phyloP scores from a whole-genome alignment of 2,888 invertebrate species.

The Scaptomyza polygonia region DNA sequence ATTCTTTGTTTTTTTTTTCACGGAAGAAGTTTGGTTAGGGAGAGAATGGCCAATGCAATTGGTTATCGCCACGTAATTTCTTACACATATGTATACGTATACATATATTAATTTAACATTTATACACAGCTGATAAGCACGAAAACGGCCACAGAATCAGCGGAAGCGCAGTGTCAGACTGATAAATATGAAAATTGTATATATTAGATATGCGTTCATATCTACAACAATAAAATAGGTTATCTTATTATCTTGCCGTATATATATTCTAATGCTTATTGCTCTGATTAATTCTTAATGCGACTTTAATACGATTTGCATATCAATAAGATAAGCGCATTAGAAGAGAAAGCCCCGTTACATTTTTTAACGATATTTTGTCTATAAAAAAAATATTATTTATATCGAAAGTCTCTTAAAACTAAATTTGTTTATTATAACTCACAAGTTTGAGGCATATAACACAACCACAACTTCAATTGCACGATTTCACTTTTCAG shows the following conservation, averaged over 20 bases:
- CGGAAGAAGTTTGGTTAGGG: background rate
- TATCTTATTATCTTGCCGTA: constrained; percentile 27
- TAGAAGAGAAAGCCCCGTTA: too few species aligned
- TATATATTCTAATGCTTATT: constrained; percentile 2
- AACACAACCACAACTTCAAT: constrained; percentile 29
- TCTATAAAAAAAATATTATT: too few species aligned
- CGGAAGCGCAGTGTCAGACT: constrained; percentile 24
- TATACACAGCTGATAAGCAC: constrained; percentile 25
- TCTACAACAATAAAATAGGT: constrained; percentile 3
- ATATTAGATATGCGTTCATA: background rate
- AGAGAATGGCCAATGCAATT: constrained; percentile 14
- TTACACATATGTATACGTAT: background rate
- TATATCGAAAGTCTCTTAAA: background rate
- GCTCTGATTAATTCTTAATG: constrained; percentile 17
- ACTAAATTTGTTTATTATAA: constrained; percentile 12
- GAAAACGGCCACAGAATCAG: background rate
- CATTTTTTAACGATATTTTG: too few species aligned
- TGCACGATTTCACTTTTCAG: constrained; percentile 67
- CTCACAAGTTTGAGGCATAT: constrained; percentile 14
- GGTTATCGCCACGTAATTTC: constrained; percentile 44
- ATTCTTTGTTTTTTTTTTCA: constrained; percentile 2
- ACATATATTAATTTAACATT: background rate
- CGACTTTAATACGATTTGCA: background rate
- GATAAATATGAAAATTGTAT: background rate
- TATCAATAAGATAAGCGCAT: background rate